phyloP scores from a whole-genome alignment of 2,113 vertebrate species.

The Phalacrocorax carbo region DNA sequence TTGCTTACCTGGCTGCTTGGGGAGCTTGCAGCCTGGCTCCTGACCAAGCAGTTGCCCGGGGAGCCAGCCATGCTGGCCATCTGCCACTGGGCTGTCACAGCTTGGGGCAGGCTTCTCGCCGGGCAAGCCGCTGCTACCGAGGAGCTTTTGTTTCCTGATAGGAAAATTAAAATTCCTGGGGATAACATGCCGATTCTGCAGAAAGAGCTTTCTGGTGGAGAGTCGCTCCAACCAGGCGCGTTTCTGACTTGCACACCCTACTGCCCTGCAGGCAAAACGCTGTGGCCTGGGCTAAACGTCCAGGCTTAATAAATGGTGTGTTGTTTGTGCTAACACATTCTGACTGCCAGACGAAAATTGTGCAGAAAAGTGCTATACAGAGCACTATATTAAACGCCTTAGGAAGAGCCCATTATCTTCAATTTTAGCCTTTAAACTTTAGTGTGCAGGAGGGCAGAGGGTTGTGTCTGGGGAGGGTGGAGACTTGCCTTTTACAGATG shows the following conservation, averaged over 20 bases:
- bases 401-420: not conserved
- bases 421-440: slow-evolving; percentile 19
- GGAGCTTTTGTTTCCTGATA: slow-evolving; percentile 31
- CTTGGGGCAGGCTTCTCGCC: not conserved
- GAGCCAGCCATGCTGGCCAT: not conserved
- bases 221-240: fast-evolving
- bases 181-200: not conserved
- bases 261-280: not conserved
- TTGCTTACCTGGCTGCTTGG: not conserved
- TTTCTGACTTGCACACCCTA: not conserved
- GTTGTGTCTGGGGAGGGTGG: not conserved
- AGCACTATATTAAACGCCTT: not conserved
- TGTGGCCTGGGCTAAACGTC: not conserved
- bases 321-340: not conserved
- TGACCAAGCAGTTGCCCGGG: not conserved
- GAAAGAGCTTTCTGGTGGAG: not conserved
- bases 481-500: not conserved
- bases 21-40: not conserved
- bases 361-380: not conserved
- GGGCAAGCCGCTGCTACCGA: not conserved
- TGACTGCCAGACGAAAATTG: not conserved
- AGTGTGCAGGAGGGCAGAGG: not conserved
- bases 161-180: slow-evolving; percentile 28
- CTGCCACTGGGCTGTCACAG: not conserved
- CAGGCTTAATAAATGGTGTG: not conserved